Base-by-base conservation (phyloP, 2,888 invertebrate genomes). In the Alloscopus bannaensis region DNA sequence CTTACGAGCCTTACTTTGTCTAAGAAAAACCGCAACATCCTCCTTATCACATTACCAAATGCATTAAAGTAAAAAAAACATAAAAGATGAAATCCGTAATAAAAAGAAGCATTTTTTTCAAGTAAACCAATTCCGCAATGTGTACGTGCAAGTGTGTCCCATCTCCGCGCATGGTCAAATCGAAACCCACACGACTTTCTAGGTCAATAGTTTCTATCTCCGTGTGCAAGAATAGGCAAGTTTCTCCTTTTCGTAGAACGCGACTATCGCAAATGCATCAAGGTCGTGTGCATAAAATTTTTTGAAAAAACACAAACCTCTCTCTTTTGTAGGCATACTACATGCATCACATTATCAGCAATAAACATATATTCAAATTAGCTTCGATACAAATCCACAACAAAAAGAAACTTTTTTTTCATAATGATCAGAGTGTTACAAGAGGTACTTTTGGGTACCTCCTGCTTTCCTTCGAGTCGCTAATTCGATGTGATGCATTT, bases 11-110 rank as follows among this genome's bases (percentile, higher is more conserved):
- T 52, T 70, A 62, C 75, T 66, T 73, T 65, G 24, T 59, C 50
- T 57, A 75, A 65, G 16, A n/a, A 60, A 31, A 28, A 28, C 11
- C 6, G 45, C 64, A 31, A 70, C n/a, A n/a, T n/a, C 36, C 42
- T 77, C 64, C 69, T 64, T 69, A 62, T 69, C 66, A 59, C 55
- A 55, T 68, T 70, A 69, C 62, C 64, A 70, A 45, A 59, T 47
- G 8, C 26, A 60, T 26, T 36, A 18, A 65, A 42, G 22, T 28
- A 28, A 42, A 47, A 57, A 31, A 59, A 75, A 55, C 26, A 42
- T 57, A 18, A 55, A 65, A n/a, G 40, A 24, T 59, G 26, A 26
- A 57, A 42, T n/a, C n/a, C n/a, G n/a, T 22, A 36, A 45, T 55
- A 71, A 62, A 31, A 62, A 47, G 29, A 26, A 4, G 1, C 26